Percentiles rank a stretch among this genome's conserved stretches.
These are phyloP conservation scores for Heliconius sara DNA, from an alignment of 2,888 invertebrate genomes.

Conservation along the genomic window DNA sequence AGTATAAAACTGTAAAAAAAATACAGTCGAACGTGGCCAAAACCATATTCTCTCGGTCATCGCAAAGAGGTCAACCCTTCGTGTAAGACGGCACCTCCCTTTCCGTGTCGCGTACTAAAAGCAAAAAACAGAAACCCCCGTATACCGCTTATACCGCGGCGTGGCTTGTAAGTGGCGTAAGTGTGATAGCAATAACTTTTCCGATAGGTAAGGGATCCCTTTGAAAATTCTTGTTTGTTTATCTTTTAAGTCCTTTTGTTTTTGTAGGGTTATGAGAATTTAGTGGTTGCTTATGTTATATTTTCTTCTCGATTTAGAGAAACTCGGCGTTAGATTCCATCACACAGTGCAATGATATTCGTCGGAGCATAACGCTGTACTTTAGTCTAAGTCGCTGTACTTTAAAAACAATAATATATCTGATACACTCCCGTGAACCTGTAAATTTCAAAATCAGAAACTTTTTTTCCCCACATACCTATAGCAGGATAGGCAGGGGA, in stretches of 20 bases:
- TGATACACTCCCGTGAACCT: too few relatives aligned
- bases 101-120: constrained; percentile 78
- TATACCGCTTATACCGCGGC: constrained; percentile 25
- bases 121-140: constrained; percentile 69
- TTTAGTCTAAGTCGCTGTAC: background rate
- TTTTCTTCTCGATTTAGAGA: too few relatives aligned
- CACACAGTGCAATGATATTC: background rate
- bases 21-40: constrained; percentile 23
- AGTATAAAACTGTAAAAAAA: background rate
- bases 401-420: background rate
- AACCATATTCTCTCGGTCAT: constrained; percentile 42
- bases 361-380: background rate
- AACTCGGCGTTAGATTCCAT: background rate
- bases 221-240: constrained; percentile 12
- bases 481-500: too few relatives aligned
- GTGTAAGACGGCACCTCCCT: constrained; percentile 77
- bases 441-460: too few relatives aligned
- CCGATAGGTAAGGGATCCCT: constrained; percentile 46
- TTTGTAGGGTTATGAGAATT: background rate
- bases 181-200: constrained; percentile 43
- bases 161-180: constrained; percentile 21
- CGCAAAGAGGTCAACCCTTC: constrained; percentile 73
- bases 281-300: too few relatives aligned
- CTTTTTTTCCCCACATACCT: too few relatives aligned
- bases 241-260: background rate